Percentiles rank a stretch among this genome's conserved stretches.
phyloP scores from a whole-genome alignment of 1,140 invertebrate genomes.

The Macrobrachium nipponense region DNA sequence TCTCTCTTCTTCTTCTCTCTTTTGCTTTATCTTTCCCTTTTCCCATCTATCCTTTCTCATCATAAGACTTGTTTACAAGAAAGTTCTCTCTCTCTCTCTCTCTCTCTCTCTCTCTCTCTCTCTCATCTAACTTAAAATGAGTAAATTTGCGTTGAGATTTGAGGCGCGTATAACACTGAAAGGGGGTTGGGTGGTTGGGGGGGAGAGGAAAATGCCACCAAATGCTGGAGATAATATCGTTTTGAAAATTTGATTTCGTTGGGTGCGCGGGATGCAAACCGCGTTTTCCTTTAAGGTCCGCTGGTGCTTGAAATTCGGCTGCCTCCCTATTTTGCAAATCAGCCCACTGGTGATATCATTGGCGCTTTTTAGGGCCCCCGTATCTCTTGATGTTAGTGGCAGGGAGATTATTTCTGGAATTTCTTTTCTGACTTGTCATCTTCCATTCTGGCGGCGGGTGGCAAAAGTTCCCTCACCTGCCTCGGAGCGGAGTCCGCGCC shows the following conservation, averaged over 20 bases:
- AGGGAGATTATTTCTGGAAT: too few species aligned
- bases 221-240: conserved; percentile 2
- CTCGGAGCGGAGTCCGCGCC: too few species aligned
- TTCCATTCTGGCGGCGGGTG: too few species aligned
- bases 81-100: neutral
- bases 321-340: conserved; percentile 18
- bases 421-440: too few species aligned
- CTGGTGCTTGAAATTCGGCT: conserved; percentile 15
- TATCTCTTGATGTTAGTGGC: neutral
- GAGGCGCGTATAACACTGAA: neutral
- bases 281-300: conserved; percentile 11
- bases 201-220: neutral
- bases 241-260: conserved; percentile 20
- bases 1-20: neutral
- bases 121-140: neutral
- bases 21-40: neutral
- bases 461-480: too few species aligned
- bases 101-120: neutral
- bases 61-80: too few species aligned
- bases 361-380: conserved; percentile 1
- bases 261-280: conserved; percentile 10
- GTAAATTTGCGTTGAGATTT: neutral
- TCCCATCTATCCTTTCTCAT: too few species aligned
- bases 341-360: conserved; percentile 19
- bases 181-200: neutral